phyloP scores from a whole-genome alignment of 2,888 invertebrate genomes.

The Tiliacea citrago region DNA sequence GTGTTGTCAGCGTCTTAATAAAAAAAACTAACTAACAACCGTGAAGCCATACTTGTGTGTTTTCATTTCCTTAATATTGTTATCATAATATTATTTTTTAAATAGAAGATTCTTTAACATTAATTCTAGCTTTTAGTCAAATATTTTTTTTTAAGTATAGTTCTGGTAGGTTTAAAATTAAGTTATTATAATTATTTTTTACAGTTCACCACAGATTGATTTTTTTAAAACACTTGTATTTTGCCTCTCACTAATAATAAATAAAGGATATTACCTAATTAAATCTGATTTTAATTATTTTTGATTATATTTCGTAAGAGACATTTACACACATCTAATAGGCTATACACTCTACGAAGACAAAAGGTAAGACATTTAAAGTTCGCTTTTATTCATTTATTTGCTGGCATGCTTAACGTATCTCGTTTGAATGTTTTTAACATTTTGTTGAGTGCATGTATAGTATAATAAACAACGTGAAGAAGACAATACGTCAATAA shows the following conservation, averaged over 20 bases:
- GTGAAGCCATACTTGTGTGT: slow-evolving; percentile 65
- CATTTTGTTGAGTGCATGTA: slow-evolving; percentile 54
- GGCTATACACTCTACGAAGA: slow-evolving; percentile 36
- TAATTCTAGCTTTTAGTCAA: slow-evolving; percentile 55
- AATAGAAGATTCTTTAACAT: slow-evolving; percentile 61
- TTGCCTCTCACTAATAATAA: slow-evolving; percentile 84
- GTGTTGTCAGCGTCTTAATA: too few relatives aligned
- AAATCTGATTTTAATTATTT: slow-evolving; percentile 67
- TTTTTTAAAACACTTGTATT: slow-evolving; percentile 76
- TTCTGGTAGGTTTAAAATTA: slow-evolving; percentile 71
- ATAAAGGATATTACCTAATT: slow-evolving; percentile 74
- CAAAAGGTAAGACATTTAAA: slow-evolving; percentile 73
- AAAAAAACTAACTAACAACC: slow-evolving; percentile 63
- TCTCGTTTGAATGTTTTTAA: slow-evolving; percentile 49
- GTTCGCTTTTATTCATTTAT: slow-evolving; percentile 73
- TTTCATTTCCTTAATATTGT: slow-evolving; percentile 66
- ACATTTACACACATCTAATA: slow-evolving; percentile 17
- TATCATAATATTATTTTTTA: slow-evolving; percentile 72
- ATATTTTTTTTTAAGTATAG: slow-evolving; percentile 41
- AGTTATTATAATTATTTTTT: slow-evolving; percentile 71
- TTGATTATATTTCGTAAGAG: slow-evolving; percentile 3
- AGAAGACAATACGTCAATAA: too few relatives aligned
- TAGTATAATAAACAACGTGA: slow-evolving; percentile 4
- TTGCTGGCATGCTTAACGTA: slow-evolving; percentile 78
- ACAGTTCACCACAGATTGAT: slow-evolving; percentile 66